Conservation (phyloP, 2,113 vertebrate species). For the Cathartes aura region DNA sequence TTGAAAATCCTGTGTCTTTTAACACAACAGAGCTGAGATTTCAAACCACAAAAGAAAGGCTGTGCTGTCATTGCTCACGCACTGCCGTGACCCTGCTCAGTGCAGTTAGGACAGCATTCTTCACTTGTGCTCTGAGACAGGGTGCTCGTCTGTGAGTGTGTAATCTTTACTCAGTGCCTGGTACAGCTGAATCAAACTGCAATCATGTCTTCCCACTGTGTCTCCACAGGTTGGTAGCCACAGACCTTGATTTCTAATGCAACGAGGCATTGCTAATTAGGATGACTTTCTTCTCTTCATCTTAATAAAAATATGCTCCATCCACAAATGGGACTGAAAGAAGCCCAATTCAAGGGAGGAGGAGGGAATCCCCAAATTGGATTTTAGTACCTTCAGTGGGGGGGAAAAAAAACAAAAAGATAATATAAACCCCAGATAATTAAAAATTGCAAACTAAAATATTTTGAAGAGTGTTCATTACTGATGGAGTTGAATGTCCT, state of each 20-base stretch:
- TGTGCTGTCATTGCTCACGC: background rate
- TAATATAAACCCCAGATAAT: background rate
- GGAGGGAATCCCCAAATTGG: background rate
- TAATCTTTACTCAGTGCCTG: slow-evolving; percentile 9
- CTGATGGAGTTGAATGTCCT: background rate
- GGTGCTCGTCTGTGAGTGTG: background rate
- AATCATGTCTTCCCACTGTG: background rate
- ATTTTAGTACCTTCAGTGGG: background rate
- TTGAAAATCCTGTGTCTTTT: background rate
- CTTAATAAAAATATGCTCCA: background rate
- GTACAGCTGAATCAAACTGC: slow-evolving; percentile 35
- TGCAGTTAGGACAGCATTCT: fast-evolving
- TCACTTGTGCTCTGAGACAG: background rate
- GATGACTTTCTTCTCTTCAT: background rate
- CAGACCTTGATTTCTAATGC: slow-evolving; percentile 15
- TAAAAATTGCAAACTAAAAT: background rate
- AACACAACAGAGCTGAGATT: background rate
- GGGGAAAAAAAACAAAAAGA: background rate
- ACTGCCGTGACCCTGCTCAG: fast-evolving
- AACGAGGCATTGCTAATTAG: slow-evolving; percentile 37
- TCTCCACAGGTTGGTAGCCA: slow-evolving; percentile 36
- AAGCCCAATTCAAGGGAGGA: background rate
- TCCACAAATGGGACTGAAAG: background rate
- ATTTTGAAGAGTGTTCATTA: background rate
- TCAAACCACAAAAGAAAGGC: background rate